Evolutionary conservation across 2,113 vertebrate species (phyloP), one percentile per base, ranked within the genome.

Genomic region (Eubucco bourcierii): DNA sequence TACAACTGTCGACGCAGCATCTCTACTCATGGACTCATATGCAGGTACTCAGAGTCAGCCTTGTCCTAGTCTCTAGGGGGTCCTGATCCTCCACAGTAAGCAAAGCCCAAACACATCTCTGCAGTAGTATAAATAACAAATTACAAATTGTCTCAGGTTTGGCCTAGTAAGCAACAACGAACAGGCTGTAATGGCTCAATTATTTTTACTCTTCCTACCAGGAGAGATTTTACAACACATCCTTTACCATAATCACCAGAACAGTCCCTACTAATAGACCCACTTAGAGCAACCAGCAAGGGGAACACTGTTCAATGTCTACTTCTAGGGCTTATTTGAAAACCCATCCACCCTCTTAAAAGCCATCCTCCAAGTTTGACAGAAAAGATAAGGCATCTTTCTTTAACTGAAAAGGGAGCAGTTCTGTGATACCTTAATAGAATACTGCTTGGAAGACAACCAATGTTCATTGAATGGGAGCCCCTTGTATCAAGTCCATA

Each of bases 1-100:
- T 10, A 71, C 63, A 72, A 4, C 33, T 23, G 10, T 2, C 58
- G 71, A 52, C 56, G 67, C n/a, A 86, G 76, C 39, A 66, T 4
- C 59, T 46, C 70, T 34, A 2, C 6, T 29, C 28, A 6, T 0
- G 19, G 10, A 20, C 10, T 24, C 12, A 13, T 0, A 15, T 18
- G 60, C 46, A 18, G 0, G 24, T 1, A 16, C 47, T 27, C 4
- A 47, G 2, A 41, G 64, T 19, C 68, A 71, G 52, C 75, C 64
- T 15, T 41, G 59, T 10, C 0, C 50, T 14, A 4, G 7, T 18
- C 34, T 67, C 27, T 7, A n/a, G 12, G 31, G 37, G 28, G 5
- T 56, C 34, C 29, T 5, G 6, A 41, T 28, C 18, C 33, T 29
- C 24, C 44, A 10, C 21, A 33, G 34, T 3, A 29, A 84, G 23